Evolutionary conservation across 2,888 invertebrate genomes (phyloP), one percentile per base, ranked within the genome.

Genomic region (Tetanocera ferruginea): DNA sequence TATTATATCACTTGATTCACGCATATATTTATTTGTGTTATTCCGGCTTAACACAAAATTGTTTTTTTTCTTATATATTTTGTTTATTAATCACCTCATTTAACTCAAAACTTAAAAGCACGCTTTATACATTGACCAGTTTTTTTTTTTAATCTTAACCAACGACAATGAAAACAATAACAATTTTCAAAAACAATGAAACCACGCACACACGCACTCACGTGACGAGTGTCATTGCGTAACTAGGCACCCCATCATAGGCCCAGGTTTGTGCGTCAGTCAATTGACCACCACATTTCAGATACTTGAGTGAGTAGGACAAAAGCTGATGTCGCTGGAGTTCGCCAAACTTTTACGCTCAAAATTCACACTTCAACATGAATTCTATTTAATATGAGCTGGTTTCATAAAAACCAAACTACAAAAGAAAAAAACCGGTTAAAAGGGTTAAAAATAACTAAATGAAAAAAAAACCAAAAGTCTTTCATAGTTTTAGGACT

Each of bases 211-310:
- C 60, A 80, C 79, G 81, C 78, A 81, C 76, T 74, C 64, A 74
- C 76, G 52, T 55, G 60, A 34, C 77, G 57, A 64, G 62, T 64
- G 70, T 43, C 75, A 37, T 76, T 69, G 76, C 69, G 34, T 74
- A 62, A 74, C 73, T 74, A 62, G 62, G 73, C 73, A 51, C 28
- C 57, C 43, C 51, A 49, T 52, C 11, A 28, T 64, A 55, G 52
- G 25, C n/a, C 57, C 52, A 71, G 57, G 60, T 57, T 60, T 37
- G 43, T 60, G 73, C 62, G 76, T 78, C 79, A 78, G 82, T 80
- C 80, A 82, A 85, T 17, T 49, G 64, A 86, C 66, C 84, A 86
- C 85, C 83, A 83, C 85, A 85, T 82, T 82, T 81, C 82, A 83
- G 80, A 82, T 83, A 83, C 84, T 86, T 82, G 85, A 86, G 85